Evolutionary conservation across 2,888 invertebrate species (phyloP).

Genomic region (Latheticus oryzae): DNA sequence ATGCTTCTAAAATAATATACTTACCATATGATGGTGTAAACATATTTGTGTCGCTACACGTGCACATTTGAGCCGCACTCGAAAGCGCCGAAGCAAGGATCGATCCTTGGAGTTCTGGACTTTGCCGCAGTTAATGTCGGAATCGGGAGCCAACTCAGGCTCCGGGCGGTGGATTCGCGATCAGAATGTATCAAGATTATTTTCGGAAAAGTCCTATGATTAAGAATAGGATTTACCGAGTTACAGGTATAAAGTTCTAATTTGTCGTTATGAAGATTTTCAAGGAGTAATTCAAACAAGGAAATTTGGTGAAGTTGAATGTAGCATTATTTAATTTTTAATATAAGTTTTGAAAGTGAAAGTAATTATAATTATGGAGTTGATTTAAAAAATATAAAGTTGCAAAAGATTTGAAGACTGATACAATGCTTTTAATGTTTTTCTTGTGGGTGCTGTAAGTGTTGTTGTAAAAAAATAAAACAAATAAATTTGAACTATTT

Average conservation of each 20-base stretch:
- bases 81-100: constrained; percentile 55
- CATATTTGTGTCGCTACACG: constrained; percentile 37
- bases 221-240: constrained; percentile 42
- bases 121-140: constrained; percentile 53
- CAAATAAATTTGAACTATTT: too few species aligned
- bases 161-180: constrained; percentile 46
- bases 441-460: too few species aligned
- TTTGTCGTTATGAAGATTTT: constrained; percentile 19
- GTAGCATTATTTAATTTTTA: constrained; percentile 1
- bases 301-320: constrained; percentile 3
- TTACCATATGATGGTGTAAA: constrained; percentile 39
- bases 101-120: constrained; percentile 52
- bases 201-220: constrained; percentile 46
- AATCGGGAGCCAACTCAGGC: constrained; percentile 54
- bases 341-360: too few species aligned
- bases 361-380: too few species aligned
- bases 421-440: too few species aligned
- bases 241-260: constrained; percentile 41
- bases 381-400: too few species aligned
- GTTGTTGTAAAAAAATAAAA: too few species aligned
- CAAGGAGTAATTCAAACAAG: constrained; percentile 1
- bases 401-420: too few species aligned
- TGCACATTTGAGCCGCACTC: constrained; percentile 41
- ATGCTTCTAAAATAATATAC: too few species aligned
- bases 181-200: constrained; percentile 51